Conservation (phyloP, 2,113 vertebrate genomes). For the Capricornis sumatraensis region DNA sequence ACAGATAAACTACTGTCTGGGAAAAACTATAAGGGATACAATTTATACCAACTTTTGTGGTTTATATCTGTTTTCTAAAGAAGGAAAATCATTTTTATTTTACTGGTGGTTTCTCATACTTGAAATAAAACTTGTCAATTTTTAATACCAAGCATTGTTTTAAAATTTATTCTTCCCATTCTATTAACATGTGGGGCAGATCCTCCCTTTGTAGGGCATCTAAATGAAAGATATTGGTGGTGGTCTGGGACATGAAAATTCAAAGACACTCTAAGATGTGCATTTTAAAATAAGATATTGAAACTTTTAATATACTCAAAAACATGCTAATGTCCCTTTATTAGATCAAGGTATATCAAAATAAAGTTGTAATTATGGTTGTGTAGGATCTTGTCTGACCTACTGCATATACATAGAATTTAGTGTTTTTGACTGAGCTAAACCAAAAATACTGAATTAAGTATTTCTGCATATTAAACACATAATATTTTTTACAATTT, state of each 20-base stretch:
- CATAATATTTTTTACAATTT: background rate
- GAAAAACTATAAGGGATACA: background rate
- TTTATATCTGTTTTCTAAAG: background rate
- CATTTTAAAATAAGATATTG: background rate
- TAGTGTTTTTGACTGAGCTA: background rate
- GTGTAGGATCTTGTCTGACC: background rate
- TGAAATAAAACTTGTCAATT: background rate
- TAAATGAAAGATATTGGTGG: background rate
- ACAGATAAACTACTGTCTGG: background rate
- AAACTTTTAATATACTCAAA: background rate
- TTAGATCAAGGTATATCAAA: background rate
- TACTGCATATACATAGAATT: background rate
- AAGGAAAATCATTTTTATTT: background rate
- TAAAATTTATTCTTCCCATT: background rate
- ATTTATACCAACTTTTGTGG: background rate
- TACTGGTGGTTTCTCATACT: background rate
- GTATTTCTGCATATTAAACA: background rate
- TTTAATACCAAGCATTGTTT: background rate
- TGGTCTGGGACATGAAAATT: background rate
- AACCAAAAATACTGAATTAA: background rate
- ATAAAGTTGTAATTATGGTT: background rate
- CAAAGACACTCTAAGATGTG: background rate
- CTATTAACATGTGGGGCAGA: background rate
- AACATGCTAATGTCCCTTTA: background rate
- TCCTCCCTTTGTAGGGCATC: background rate